Evolutionary conservation across 2,888 invertebrate genomes (phyloP).

Genomic region (Panzeria rudis): DNA sequence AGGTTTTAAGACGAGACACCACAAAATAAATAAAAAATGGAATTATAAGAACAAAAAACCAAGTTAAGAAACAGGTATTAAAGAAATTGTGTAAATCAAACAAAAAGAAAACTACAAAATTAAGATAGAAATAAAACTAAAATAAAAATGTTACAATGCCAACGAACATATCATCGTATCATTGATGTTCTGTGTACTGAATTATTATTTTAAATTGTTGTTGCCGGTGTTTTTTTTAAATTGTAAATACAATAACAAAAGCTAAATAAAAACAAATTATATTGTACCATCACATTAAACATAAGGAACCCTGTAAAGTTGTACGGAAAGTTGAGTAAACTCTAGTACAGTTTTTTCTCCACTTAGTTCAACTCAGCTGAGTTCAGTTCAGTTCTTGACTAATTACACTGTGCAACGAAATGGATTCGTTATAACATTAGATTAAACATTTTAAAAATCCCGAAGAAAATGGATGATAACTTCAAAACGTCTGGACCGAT

Average conservation of each 20-base stretch:
- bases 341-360: constrained; percentile 54
- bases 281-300: constrained; percentile 22
- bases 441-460: no score
- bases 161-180: constrained; percentile 31
- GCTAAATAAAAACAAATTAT: constrained; percentile 7
- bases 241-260: constrained; percentile 29
- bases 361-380: constrained; percentile 13
- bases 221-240: constrained; percentile 24
- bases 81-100: constrained; percentile 49
- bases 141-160: constrained; percentile 50
- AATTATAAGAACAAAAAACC: constrained; percentile 32
- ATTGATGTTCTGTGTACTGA: constrained; percentile 34
- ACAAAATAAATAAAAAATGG: constrained; percentile 16
- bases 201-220: constrained; percentile 34
- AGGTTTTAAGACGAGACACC: constrained; percentile 43
- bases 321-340: constrained; percentile 60
- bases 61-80: constrained; percentile 62
- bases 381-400: constrained; percentile 34
- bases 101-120: constrained; percentile 47
- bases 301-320: constrained; percentile 53
- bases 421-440: no score
- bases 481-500: no score
- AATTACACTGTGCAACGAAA: constrained; percentile 3
- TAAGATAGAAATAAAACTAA: constrained; percentile 36
- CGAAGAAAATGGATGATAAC: no score